Base-by-base conservation (phyloP, 2,113 vertebrate genomes). In the Centrocercus urophasianus region DNA sequence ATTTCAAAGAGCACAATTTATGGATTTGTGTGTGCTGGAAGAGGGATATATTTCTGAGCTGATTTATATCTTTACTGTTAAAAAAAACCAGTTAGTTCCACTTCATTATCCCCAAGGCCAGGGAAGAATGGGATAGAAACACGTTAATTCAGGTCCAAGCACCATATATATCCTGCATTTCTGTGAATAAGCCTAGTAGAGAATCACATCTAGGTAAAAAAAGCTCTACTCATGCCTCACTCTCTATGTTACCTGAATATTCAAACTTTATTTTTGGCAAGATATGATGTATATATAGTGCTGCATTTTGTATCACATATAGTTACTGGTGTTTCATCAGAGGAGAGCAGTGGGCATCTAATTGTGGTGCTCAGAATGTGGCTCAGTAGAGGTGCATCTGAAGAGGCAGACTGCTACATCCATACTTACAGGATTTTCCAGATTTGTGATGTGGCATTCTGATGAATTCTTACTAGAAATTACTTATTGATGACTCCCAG, bases 171-270 rank as follows among this genome's bases (percentile, higher is more conserved):
- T 38, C 4, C 11, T 73, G 5, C 2, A 6, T 13, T 34, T 88
- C 12, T 38, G 21, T 63, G 47, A 28, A 48, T 32, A 57, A 69
- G 1, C 11, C 34, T 25, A 45, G 2, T 8, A 75, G 45, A 71
- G 3, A 24, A 34, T 7, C n/a, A 38, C 2, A 27, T 19, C 13
- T 30, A 3, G 21, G 25, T 2, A 12, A 43, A 43, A 64, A 10
- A 3, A 47, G 14, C 14, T 67, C 22, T 3, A 59, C 6, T 22
- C 0, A 0, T 17, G 61, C 10, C 32, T 20, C 25, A 63, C 6
- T 63, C 18, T 9, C 3, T 24, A 13, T 2, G 7, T 17, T 52
- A 52, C 11, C 11, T 57, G 56, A 73, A 52, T 80, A 76, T 57
- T 80, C 45, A 52, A 38, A 11, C 14, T 28, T 30, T 38, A 38